Conservation (phyloP, 2,797 vertebrate species). For the Cottoperca gobio region DNA sequence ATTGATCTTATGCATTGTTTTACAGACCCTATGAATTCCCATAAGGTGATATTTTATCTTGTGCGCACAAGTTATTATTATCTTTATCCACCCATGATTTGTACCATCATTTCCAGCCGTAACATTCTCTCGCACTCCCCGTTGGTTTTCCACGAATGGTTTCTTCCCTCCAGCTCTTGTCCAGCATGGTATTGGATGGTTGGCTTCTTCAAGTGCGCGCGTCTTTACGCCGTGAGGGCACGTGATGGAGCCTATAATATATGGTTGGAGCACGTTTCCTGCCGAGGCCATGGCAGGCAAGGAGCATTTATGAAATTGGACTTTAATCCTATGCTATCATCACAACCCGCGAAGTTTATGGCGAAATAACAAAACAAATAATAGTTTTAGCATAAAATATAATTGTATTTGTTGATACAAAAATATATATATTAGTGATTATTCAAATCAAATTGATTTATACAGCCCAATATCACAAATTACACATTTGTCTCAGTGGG, state of each 20-base stretch:
- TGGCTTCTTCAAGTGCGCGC: conserved; percentile 30
- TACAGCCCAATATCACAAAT: no score
- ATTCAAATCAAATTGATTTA: no score
- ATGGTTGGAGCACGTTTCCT: neutral
- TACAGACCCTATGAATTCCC: neutral
- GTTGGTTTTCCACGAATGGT: neutral
- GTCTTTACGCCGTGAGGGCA: neutral
- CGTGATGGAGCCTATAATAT: no score
- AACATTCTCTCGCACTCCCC: no score
- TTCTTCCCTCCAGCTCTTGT: neutral
- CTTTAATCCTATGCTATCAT: no score
- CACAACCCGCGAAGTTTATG: no score
- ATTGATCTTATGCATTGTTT: no score
- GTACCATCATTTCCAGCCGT: no score
- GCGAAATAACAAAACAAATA: neutral
- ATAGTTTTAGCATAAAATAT: neutral
- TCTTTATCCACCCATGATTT: no score
- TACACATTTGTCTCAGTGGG: no score
- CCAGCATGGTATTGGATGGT: conserved; percentile 20
- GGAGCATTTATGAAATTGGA: no score
- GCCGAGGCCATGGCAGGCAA: no score
- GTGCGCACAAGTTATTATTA: neutral
- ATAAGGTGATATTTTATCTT: neutral
- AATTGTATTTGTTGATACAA: neutral
- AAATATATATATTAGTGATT: neutral